Evolutionary conservation across 1,140 invertebrate genomes (phyloP), one percentile per base, ranked within the genome.

Genomic region (Lasioglossum baleicum): DNA sequence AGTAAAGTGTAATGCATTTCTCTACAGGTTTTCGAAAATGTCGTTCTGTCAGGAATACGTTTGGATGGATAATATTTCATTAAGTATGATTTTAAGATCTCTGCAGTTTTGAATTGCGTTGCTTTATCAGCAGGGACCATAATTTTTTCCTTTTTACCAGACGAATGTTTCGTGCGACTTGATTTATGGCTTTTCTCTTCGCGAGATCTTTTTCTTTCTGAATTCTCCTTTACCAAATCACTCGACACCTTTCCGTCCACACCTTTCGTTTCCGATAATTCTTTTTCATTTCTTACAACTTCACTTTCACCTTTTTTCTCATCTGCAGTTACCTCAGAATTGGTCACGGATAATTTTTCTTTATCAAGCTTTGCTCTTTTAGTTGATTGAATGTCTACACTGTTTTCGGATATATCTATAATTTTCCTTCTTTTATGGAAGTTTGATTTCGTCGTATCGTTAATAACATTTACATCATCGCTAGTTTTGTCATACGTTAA

Each of bases 51-150:
- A 7, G 90, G 90, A 42, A 91, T 87, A 56, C 84, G 84, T 56
- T 85, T 61, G 10, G 88, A 89, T 31, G 83, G 82, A 73, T 91
- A 91, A 72, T 90, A 88, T 61, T 88, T 88, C 88, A 87, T 89
- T 20, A 91, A 73, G 74, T 90, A 87, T 3, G 75, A 75, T 71
- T 90, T 91, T 51, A 91, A 83, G 60, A 91, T 85, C 75, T 84
- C 75, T 42, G 86, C 88, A 35, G 89, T 91, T 75, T 88, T 85
- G 72, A 89, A 88, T 66, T 84, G 83, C 8, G 71, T 80, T 2
- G 63, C 83, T 80, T 85, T 89, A 56, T 87, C 82, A 11, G 83
- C 79, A 22, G 78, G 56, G 35, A 88, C 79, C 60, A 56, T 69
- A 60, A 48, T 83, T 26, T 82, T 80, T 69, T 51, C 72, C 58